Evolutionary conservation across 2,113 vertebrate genomes (phyloP).

Genomic region (Cyphotilapia sp.): DNA sequence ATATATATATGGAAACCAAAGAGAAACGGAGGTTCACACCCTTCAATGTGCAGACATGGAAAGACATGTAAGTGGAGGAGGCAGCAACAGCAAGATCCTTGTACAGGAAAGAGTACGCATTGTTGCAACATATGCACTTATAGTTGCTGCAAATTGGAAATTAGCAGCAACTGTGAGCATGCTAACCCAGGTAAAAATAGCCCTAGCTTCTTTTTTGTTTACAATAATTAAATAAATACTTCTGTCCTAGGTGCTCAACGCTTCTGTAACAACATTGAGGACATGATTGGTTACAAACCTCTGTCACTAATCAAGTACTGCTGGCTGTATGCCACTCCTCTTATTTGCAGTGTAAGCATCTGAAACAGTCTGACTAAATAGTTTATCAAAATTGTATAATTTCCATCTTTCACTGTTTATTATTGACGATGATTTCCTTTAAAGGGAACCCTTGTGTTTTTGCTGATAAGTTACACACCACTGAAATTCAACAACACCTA

Average conservation of each 20-base stretch:
- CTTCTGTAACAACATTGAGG: conserved; percentile 63
- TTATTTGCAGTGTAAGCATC: conserved; percentile 55
- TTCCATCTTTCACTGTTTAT: neutral
- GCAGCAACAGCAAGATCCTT: neutral
- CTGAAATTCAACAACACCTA: conserved; percentile 65
- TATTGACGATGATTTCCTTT: neutral
- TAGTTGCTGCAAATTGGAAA: neutral
- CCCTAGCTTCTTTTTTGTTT: neutral
- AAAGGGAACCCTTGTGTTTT: conserved; percentile 61
- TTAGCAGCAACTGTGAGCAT: neutral
- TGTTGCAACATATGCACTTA: neutral
- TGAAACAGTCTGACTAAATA: neutral
- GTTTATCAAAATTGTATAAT: neutral
- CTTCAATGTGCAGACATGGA: neutral
- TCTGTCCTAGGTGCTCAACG: conserved; percentile 55
- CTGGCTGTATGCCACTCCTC: conserved; percentile 59
- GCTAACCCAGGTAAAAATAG: neutral
- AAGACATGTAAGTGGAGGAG: neutral
- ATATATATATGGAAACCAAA: neutral
- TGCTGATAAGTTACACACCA: conserved; percentile 57
- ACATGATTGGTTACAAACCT: conserved; percentile 71
- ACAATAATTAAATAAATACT: neutral
- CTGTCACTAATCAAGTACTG: conserved; percentile 58
- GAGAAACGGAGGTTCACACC: neutral
- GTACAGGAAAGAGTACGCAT: neutral